phyloP scores from a whole-genome alignment of 2,797 vertebrate genomes.

The Microhierax caerulescens region DNA sequence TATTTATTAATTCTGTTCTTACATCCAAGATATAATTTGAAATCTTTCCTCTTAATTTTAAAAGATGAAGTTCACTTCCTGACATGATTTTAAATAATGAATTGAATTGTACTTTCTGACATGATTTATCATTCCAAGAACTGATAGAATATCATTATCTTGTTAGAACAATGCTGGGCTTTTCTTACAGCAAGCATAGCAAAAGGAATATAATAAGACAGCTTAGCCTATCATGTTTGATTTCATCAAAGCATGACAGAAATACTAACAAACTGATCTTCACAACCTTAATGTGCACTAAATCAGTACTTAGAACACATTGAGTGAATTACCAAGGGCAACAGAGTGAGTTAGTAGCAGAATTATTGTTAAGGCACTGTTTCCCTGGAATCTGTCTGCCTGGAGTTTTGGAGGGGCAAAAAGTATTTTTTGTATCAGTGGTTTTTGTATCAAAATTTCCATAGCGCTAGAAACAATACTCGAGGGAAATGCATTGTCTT shows the following conservation, averaged over 20 bases:
- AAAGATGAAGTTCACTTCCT: conserved; percentile 31
- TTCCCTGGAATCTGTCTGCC: background rate
- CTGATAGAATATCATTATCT: background rate
- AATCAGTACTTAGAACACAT: background rate
- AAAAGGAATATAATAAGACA: background rate
- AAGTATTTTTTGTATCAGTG: background rate
- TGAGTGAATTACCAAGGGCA: background rate
- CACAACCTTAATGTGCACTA: background rate
- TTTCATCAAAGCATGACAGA: background rate
- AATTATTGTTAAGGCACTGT: background rate
- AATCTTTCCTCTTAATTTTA: conserved; percentile 18
- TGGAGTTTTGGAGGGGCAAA: background rate
- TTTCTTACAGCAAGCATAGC: background rate
- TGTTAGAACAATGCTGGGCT: background rate
- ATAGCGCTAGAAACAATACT: background rate
- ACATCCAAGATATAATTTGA: background rate
- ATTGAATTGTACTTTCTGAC: conserved; percentile 19
- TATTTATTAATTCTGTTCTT: background rate
- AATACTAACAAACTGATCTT: background rate
- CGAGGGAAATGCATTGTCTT: background rate
- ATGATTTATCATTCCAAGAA: background rate
- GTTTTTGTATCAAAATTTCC: background rate
- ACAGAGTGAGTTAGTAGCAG: background rate
- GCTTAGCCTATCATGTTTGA: background rate
- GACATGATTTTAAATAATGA: conserved; percentile 23